Conservation (phyloP, 2,888 invertebrate species). For the Podotricha telesiphe region DNA sequence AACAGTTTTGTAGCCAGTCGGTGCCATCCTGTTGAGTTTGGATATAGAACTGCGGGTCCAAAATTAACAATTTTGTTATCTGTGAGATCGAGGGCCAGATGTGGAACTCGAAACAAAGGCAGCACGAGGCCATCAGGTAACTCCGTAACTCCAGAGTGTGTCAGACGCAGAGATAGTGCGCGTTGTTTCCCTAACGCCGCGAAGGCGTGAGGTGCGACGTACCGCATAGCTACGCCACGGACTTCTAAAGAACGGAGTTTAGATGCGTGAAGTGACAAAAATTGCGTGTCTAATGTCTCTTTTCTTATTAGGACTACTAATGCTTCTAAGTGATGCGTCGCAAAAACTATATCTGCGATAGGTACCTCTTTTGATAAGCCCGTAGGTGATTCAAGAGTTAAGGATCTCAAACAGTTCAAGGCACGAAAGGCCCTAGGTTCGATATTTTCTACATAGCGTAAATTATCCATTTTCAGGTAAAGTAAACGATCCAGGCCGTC, state of each 20-base stretch:
- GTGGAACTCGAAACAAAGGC: conserved; percentile 87
- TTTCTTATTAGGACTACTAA: conserved; percentile 85
- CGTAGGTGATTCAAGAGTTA: conserved; percentile 86
- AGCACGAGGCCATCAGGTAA: conserved; percentile 89
- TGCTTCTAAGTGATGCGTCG: conserved; percentile 55
- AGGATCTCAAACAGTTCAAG: conserved; percentile 85
- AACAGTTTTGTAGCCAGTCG: conserved; percentile 91
- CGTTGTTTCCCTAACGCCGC: conserved; percentile 87
- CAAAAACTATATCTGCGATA: conserved; percentile 52
- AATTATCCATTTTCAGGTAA: conserved; percentile 86
- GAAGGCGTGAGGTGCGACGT: conserved; percentile 88
- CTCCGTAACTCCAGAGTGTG: conserved; percentile 87
- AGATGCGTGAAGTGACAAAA: conserved; percentile 87
- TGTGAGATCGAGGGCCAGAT: conserved; percentile 89
- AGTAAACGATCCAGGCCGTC: conserved; percentile 86
- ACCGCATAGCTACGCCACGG: conserved; percentile 87
- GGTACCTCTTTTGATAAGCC: conserved; percentile 82
- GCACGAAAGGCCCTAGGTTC: conserved; percentile 88
- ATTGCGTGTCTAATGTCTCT: conserved; percentile 86
- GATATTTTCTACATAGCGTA: conserved; percentile 86
- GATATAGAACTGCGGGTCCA: conserved; percentile 90
- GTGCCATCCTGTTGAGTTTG: conserved; percentile 91
- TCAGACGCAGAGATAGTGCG: conserved; percentile 87
- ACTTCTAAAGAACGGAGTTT: conserved; percentile 90
- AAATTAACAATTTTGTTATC: conserved; percentile 89